phyloP scores from a whole-genome alignment of 2,888 invertebrate genomes.

The Lutraria lutraria region DNA sequence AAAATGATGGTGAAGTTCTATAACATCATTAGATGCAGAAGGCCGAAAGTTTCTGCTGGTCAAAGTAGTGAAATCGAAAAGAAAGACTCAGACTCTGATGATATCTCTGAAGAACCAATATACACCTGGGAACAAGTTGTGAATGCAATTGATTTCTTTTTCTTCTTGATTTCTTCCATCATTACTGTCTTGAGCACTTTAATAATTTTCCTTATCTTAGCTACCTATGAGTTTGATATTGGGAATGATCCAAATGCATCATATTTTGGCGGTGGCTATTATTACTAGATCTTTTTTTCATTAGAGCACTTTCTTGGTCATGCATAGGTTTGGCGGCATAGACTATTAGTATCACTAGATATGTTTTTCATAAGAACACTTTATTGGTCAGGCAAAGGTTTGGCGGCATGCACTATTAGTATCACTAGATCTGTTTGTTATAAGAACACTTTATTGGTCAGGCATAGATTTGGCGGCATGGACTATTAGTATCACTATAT shows the following conservation, averaged over 20 bases:
- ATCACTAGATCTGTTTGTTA: too few species aligned
- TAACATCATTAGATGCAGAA: neutral
- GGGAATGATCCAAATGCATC: neutral
- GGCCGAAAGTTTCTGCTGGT: neutral
- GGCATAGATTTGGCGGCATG: too few species aligned
- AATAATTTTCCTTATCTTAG: neutral
- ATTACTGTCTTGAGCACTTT: neutral
- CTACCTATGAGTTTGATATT: neutral
- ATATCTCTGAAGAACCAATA: neutral
- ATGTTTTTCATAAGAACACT: too few species aligned
- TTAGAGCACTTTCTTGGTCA: too few species aligned
- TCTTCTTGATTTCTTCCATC: neutral
- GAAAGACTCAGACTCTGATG: neutral
- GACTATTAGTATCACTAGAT: too few species aligned
- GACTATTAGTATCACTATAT: too few species aligned
- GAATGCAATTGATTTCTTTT: neutral
- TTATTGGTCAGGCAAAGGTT: too few species aligned
- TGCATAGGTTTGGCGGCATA: too few species aligned
- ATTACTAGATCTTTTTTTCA: too few species aligned
- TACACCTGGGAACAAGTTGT: slow-evolving; percentile 9
- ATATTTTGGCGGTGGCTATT: neutral
- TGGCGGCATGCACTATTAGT: too few species aligned
- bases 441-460: too few species aligned
- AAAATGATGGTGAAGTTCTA: neutral
- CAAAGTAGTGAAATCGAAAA: neutral